phyloP scores from a whole-genome alignment of 2,888 invertebrate species.

The Tipula unca region DNA sequence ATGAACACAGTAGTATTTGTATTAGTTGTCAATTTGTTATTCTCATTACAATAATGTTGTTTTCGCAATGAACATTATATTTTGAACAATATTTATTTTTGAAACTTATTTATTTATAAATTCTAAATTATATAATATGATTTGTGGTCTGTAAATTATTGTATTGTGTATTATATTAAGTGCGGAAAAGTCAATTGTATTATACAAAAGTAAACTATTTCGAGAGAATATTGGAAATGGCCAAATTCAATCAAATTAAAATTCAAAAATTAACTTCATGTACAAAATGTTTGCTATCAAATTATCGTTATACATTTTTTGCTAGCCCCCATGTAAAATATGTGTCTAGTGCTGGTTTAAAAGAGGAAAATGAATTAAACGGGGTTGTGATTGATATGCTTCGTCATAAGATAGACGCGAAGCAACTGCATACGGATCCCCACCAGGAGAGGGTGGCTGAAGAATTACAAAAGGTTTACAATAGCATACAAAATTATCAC shows the following conservation, averaged over 20 bases:
- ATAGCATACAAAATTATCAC: constrained; percentile 51
- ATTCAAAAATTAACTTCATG: not conserved
- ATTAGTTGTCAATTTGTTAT: not conserved
- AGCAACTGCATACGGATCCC: constrained; percentile 55
- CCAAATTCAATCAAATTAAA: not conserved
- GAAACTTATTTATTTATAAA: not conserved
- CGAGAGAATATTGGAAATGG: not conserved
- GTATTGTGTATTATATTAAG: not conserved
- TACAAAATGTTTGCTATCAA: not conserved
- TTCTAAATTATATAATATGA: not conserved
- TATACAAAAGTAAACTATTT: not conserved
- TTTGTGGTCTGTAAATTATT: not conserved
- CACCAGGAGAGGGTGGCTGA: constrained; percentile 64
- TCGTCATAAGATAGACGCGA: constrained; percentile 29
- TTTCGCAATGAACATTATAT: not conserved
- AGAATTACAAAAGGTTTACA: constrained; percentile 60
- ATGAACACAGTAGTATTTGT: not conserved
- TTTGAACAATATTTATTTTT: not conserved
- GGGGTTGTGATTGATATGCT: not conserved
- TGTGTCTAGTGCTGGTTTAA: not conserved
- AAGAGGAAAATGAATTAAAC: not conserved
- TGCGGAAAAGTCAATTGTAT: not conserved
- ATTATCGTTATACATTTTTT: not conserved
- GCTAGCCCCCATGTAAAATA: not conserved
- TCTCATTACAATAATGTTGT: not conserved